Base-by-base conservation (phyloP, 2,888 invertebrate genomes). In the Odontothrips loti region DNA sequence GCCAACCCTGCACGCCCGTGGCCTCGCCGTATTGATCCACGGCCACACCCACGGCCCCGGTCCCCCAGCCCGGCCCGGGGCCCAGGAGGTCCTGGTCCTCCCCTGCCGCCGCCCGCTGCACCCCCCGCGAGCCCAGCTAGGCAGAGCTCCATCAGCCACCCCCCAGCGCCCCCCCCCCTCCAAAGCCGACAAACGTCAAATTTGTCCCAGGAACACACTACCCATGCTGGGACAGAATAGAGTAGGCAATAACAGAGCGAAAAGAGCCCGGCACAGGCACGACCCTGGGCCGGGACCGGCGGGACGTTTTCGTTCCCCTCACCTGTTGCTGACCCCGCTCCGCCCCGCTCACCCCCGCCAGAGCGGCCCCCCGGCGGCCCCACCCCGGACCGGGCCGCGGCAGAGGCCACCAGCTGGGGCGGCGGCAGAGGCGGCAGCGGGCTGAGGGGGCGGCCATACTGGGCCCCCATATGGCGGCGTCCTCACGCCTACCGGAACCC, bases 41-140 rank as follows among this genome's bases (percentile, higher is more conserved):
- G 79, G 80, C 79, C 79, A 63, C 82, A 80, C 82, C 81, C 79
- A 82, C 83, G 82, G 81, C 75, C 82, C 82, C 82, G 82, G 80
- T 82, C 82, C 81, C 82, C 82, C 82, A 82, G 80, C 82, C 81
- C 81, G 82, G 83, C 82, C 83, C 85, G 85, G 85, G 85, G 85
- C 83, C 83, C 83, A 81, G 85, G 78, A 81, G 80, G 81, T 51
- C 34, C 81, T 58, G 83, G 82, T 83, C 83, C 81, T 43, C 34
- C 34, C 85, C 85, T 80, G 83, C 81, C 82, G 83, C 83, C 83
- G 80, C 81, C 79, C 51, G 17, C 51, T 34, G 80, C 82, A 84
- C 23, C 68, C 68, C 68, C 68, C 27, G 12, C 23, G 23, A 23
- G 23, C 20, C 58, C 58, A 58, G 34, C 34, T 6, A 43, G 34